phyloP scores from a whole-genome alignment of 2,888 invertebrate species.

The Papilio protenor region DNA sequence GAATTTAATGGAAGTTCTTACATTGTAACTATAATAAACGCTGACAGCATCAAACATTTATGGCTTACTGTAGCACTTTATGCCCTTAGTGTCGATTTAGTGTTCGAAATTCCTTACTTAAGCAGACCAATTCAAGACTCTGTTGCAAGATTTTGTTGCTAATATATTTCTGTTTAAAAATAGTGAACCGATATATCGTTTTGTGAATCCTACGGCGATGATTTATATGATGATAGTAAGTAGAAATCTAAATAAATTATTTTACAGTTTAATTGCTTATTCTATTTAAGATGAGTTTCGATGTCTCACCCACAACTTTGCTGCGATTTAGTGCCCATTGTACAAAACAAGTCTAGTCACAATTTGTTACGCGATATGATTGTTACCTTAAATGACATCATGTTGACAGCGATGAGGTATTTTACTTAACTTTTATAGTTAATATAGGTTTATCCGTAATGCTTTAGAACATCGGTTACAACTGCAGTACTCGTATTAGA shows the following conservation, averaged over 20 bases:
- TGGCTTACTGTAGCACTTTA: not conserved
- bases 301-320: slow-evolving; percentile 29
- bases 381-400: not conserved
- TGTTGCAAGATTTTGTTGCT: too few relatives aligned
- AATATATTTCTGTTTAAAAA: too few relatives aligned
- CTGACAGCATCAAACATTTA: not conserved
- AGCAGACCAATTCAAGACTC: too few relatives aligned
- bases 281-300: slow-evolving; percentile 43
- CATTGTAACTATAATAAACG: not conserved
- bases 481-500: not conserved
- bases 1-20: not conserved
- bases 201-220: slow-evolving; percentile 5
- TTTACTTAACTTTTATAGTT: not conserved
- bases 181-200: not conserved
- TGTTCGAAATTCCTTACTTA: not conserved
- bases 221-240: not conserved
- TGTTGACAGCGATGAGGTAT: not conserved
- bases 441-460: not conserved
- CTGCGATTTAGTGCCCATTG: slow-evolving; percentile 27
- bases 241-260: slow-evolving; percentile 61
- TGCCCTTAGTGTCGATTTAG: not conserved
- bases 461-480: not conserved
- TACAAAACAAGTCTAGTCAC: not conserved
- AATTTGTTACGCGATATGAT: not conserved
- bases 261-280: slow-evolving; percentile 61